Percentiles rank a stretch among this genome's conserved stretches.
phyloP scores from a whole-genome alignment of 2,888 invertebrate species.

The Ptilodon capucinus region DNA sequence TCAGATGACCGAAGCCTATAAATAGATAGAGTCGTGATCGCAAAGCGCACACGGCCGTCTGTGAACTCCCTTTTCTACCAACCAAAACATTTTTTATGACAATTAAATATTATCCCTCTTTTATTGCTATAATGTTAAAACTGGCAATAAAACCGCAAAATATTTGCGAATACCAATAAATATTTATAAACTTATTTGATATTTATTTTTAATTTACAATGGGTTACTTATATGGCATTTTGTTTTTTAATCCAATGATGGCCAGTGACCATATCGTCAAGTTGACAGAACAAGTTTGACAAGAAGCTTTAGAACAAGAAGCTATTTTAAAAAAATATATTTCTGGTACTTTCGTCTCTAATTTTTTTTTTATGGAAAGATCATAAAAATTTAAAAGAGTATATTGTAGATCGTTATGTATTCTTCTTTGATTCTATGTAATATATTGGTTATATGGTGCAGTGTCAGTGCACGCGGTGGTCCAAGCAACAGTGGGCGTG shows the following conservation, averaged over 20 bases:
- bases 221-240: neutral
- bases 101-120: neutral
- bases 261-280: neutral
- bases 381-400: too few relatives aligned
- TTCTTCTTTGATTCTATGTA: too few relatives aligned
- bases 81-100: neutral
- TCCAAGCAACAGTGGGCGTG: conserved; percentile 63
- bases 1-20: too few relatives aligned
- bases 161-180: neutral
- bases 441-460: conserved; percentile 2
- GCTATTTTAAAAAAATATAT: too few relatives aligned
- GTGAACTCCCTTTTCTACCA: too few relatives aligned
- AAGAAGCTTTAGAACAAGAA: neutral
- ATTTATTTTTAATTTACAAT: neutral
- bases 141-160: neutral
- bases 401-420: too few relatives aligned
- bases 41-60: too few relatives aligned
- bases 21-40: too few relatives aligned
- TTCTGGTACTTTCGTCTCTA: too few relatives aligned
- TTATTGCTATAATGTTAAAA: neutral
- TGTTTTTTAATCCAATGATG: neutral
- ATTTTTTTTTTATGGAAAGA: too few relatives aligned
- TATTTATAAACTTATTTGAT: neutral
- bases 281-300: neutral
- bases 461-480: conserved; percentile 36